Percentiles rank a stretch among this genome's conserved stretches.
These are phyloP conservation scores for Bruchidius siliquastri DNA, from an alignment of 2,888 invertebrate species.

Conservation along the genomic window DNA sequence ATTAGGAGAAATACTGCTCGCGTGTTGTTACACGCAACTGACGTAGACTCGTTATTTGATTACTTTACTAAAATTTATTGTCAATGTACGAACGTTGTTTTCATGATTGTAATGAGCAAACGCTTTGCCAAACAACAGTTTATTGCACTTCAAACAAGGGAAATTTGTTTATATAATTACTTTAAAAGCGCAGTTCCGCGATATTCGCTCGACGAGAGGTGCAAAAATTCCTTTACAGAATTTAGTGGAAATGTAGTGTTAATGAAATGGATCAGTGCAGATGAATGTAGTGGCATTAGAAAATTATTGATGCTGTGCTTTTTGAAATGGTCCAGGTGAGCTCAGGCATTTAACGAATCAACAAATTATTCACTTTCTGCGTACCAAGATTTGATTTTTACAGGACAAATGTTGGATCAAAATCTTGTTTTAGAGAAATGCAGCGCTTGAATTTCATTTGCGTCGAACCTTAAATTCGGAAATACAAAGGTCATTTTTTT, in stretches of 20 bases:
- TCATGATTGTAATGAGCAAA: conserved; percentile 7
- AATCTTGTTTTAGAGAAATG: too few species aligned
- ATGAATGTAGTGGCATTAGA: neutral
- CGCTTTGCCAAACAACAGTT: conserved; percentile 30
- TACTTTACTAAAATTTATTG: neutral
- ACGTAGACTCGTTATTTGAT: neutral
- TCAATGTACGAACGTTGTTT: neutral
- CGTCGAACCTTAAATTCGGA: too few species aligned
- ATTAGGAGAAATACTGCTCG: neutral
- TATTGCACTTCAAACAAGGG: conserved; percentile 28
- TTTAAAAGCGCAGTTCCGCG: conserved; percentile 13
- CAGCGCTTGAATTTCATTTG: too few species aligned
- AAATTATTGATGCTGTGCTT: neutral
- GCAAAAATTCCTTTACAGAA: conserved; percentile 3
- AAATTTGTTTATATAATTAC: conserved; percentile 7
- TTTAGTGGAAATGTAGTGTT: conserved; percentile 8
- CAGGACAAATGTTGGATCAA: too few species aligned
- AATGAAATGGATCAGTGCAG: conserved; percentile 5
- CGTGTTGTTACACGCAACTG: neutral
- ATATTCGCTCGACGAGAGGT: conserved; percentile 9
- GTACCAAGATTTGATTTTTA: too few species aligned
- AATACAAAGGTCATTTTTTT: too few species aligned
- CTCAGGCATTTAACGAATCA: neutral
- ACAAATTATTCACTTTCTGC: too few species aligned
- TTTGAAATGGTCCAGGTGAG: neutral